Evolutionary conservation across 2,797 vertebrate species (phyloP).

Genomic region (Acanthiza pusilla): DNA sequence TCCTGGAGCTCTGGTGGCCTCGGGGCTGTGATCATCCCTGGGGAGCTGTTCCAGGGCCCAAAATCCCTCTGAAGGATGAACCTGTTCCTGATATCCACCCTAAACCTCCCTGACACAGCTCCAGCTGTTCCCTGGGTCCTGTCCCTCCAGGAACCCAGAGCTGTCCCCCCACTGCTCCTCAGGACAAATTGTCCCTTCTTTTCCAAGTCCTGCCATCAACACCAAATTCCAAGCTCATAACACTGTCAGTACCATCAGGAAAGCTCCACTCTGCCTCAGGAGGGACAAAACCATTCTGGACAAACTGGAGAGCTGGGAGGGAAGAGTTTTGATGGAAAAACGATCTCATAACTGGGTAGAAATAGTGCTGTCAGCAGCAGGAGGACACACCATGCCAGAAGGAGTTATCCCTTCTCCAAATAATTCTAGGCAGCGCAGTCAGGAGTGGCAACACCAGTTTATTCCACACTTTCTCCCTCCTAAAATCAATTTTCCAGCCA

Average conservation of each 20-base stretch:
- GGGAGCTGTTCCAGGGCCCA: not conserved
- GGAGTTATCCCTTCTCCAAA: not conserved
- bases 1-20: not conserved
- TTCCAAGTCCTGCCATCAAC: fast-evolving
- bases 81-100: fast-evolving
- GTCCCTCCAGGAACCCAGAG: too few species aligned
- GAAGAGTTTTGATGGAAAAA: not conserved
- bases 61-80: not conserved
- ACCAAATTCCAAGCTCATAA: not conserved
- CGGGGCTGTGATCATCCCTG: fast-evolving
- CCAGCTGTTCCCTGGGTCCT: fast-evolving
- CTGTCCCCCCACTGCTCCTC: not conserved
- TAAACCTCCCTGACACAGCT: not conserved
- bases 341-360: not conserved
- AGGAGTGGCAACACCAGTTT: not conserved
- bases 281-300: not conserved
- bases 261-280: not conserved
- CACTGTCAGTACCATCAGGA: not conserved
- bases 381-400: not conserved
- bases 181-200: not conserved
- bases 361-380: not conserved
- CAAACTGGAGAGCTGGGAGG: not conserved
- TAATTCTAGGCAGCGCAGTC: not conserved
- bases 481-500: not conserved
- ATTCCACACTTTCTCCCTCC: not conserved